These are phyloP conservation scores for Syrista parreyssii DNA, from an alignment of 2,888 invertebrate species.

Conservation along the genomic window DNA sequence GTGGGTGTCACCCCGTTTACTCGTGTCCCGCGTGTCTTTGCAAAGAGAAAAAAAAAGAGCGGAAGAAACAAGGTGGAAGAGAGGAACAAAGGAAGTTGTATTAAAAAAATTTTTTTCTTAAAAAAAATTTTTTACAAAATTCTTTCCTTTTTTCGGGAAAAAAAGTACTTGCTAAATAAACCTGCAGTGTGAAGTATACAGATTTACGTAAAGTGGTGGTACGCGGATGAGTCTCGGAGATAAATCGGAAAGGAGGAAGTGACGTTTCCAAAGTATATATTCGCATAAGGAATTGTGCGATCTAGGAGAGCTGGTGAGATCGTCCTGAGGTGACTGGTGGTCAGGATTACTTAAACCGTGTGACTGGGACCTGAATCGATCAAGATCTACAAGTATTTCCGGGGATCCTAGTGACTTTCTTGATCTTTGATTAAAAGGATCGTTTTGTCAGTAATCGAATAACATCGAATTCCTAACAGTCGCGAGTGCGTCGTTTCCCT, in stretches of 20 bases:
- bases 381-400: background rate
- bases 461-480: background rate
- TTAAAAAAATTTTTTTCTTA: background rate
- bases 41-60: background rate
- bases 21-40: background rate
- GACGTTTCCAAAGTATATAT: background rate
- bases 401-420: background rate
- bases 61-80: background rate
- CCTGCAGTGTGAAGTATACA: background rate
- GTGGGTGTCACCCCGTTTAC: background rate
- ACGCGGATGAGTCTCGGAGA: background rate
- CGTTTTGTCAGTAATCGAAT: background rate
- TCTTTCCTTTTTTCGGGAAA: too few relatives aligned
- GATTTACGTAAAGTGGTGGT: background rate
- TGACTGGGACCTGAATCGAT: background rate
- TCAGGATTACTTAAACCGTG: background rate
- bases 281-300: background rate
- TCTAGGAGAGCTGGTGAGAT: background rate
- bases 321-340: background rate
- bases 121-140: background rate
- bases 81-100: background rate
- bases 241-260: background rate
- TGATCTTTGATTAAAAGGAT: background rate
- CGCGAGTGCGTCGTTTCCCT: background rate
- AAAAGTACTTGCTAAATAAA: background rate